Evolutionary conservation across 2,113 vertebrate species (phyloP).

Genomic region (Dipodomys spectabilis): DNA sequence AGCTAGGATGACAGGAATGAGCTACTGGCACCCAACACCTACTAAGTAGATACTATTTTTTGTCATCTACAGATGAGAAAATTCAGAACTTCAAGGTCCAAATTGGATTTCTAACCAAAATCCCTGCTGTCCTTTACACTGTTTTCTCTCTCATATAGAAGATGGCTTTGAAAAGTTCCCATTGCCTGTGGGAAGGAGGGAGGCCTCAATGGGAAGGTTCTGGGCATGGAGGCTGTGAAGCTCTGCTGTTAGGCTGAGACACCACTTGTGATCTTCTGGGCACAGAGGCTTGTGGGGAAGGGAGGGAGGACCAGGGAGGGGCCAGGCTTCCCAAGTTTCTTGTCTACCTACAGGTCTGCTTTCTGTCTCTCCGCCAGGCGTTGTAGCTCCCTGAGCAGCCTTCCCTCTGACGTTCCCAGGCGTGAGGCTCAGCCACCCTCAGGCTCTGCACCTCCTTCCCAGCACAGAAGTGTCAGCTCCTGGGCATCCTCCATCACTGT

Average conservation of each 20-base stretch:
- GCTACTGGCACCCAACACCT: not conserved
- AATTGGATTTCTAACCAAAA: not conserved
- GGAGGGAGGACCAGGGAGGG: not conserved
- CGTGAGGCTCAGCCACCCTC: constrained; percentile 68
- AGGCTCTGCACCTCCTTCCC: constrained; percentile 75
- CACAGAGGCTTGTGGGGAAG: not conserved
- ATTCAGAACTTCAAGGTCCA: not conserved
- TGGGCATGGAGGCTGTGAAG: not conserved
- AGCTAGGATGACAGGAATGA: no score
- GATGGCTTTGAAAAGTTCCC: constrained; percentile 14
- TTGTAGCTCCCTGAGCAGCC: constrained; percentile 85
- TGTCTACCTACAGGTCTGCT: not conserved
- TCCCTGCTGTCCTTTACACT: not conserved
- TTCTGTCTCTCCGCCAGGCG: constrained; percentile 80
- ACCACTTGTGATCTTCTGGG: not conserved
- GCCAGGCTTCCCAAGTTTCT: not conserved
- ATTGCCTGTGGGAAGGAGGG: not conserved
- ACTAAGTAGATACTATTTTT: constrained; percentile 4
- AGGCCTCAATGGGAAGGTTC: not conserved
- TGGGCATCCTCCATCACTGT: constrained; percentile 85
- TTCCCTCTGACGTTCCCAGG: constrained; percentile 79
- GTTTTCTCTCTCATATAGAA: not conserved
- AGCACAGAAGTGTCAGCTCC: constrained; percentile 79
- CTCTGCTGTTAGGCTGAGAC: not conserved
- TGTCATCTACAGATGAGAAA: constrained; percentile 2